phyloP scores from a whole-genome alignment of 2,113 vertebrate genomes.

The Vulpes vulpes region DNA sequence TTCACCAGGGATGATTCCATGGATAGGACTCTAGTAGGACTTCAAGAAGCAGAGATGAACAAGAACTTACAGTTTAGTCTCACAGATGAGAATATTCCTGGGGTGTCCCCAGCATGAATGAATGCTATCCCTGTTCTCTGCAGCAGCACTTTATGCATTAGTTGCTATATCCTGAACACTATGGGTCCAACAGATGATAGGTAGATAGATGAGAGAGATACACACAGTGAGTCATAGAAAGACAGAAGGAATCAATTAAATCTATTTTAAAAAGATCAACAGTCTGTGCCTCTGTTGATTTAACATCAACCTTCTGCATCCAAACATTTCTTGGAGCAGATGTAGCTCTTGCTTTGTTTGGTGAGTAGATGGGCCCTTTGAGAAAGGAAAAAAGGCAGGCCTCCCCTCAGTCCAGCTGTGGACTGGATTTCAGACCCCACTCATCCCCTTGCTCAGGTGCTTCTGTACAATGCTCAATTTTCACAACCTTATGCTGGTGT shows the following conservation, averaged over 20 bases:
- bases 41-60: neutral
- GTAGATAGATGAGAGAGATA: neutral
- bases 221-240: neutral
- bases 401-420: neutral
- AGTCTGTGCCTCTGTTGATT: neutral
- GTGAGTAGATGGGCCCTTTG: neutral
- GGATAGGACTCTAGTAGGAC: neutral
- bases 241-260: constrained; percentile 25
- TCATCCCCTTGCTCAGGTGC: neutral
- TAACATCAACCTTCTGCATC: neutral
- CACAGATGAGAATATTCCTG: neutral
- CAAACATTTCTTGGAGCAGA: neutral
- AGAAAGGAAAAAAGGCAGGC: neutral
- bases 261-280: neutral
- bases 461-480: neutral
- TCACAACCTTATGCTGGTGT: neutral
- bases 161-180: neutral
- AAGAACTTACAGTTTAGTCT: neutral
- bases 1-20: neutral
- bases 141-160: neutral
- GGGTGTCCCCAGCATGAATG: neutral
- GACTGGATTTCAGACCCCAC: too few relatives aligned
- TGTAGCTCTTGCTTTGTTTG: neutral
- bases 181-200: neutral
- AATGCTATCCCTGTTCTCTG: too few relatives aligned